These are phyloP conservation scores for Anseranas semipalmata DNA, from an alignment of 2,113 vertebrate genomes.

Conservation along the genomic window DNA sequence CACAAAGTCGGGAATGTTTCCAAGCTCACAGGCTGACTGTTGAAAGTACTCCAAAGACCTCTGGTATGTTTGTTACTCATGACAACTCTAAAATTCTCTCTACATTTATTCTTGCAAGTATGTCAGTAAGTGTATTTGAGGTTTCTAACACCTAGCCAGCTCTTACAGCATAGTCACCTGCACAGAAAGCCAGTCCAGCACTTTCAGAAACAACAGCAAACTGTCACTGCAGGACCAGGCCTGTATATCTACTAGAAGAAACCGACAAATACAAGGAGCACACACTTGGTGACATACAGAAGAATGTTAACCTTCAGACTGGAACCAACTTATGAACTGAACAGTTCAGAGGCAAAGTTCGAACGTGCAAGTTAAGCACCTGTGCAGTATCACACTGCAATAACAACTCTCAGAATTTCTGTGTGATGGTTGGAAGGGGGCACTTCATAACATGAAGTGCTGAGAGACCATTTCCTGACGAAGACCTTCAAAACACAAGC, in stretches of 20 bases:
- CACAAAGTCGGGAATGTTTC: background rate
- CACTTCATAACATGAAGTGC: background rate
- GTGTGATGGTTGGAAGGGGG: background rate
- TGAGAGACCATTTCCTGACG: background rate
- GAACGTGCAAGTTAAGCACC: background rate
- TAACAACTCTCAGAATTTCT: background rate
- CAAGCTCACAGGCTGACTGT: background rate
- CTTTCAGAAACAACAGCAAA: background rate
- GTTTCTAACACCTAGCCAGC: background rate
- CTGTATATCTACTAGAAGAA: background rate
- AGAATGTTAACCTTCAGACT: background rate
- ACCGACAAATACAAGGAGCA: background rate
- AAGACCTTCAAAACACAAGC: background rate
- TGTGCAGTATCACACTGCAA: background rate
- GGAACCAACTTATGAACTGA: background rate
- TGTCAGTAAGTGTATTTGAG: background rate
- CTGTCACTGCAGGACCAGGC: background rate
- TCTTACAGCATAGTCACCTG: background rate
- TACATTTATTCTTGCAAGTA: background rate
- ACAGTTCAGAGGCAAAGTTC: background rate
- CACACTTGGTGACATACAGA: fast-evolving
- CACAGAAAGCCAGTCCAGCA: background rate
- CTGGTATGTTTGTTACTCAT: background rate
- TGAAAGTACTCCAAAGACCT: background rate
- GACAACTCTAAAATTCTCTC: background rate